phyloP scores from a whole-genome alignment of 2,888 invertebrate genomes.

The Nomada goodeniana region DNA sequence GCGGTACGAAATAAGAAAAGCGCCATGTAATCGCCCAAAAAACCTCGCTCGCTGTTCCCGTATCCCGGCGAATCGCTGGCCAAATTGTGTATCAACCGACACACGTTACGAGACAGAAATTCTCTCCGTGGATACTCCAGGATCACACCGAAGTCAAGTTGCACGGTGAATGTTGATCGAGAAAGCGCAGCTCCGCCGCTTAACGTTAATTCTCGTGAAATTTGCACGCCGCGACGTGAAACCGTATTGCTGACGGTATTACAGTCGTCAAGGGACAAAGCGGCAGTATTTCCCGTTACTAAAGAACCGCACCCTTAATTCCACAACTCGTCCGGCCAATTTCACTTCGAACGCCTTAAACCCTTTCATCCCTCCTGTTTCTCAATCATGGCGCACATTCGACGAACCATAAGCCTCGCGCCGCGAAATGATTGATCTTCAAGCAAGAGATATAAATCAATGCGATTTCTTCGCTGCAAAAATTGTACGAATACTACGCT shows the following conservation, averaged over 20 bases:
- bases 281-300: neutral
- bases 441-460: neutral
- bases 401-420: neutral
- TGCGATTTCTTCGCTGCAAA: neutral
- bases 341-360: neutral
- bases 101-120: neutral
- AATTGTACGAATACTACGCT: neutral
- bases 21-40: constrained; percentile 22
- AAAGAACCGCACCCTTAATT: neutral
- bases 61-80: neutral
- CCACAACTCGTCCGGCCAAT: neutral
- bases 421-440: constrained; percentile 9
- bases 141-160: neutral
- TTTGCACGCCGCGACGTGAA: constrained; percentile 9
- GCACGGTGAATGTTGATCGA: neutral
- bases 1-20: constrained; percentile 16
- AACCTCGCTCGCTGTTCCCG: neutral
- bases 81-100: neutral
- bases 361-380: too few species aligned
- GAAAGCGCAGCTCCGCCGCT: constrained; percentile 6
- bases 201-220: constrained; percentile 20
- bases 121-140: neutral
- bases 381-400: neutral
- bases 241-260: constrained; percentile 16
- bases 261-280: neutral